Percentiles rank a stretch among this genome's conserved stretches.
Evolutionary conservation across 2,888 invertebrate species (phyloP).

Genomic region (Ennomos quercinarius): DNA sequence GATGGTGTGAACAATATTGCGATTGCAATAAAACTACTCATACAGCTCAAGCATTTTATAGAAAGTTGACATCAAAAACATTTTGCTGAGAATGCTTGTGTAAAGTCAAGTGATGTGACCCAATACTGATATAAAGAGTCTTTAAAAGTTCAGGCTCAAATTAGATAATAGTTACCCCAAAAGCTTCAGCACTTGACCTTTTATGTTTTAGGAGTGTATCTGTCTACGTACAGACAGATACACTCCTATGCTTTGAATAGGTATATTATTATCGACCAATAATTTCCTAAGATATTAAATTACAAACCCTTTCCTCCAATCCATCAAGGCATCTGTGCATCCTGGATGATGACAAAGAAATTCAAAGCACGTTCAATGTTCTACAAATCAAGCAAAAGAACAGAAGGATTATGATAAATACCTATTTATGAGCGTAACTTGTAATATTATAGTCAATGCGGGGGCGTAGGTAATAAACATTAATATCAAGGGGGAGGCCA

Average conservation of each 20-base stretch:
- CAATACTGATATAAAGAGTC: too few species aligned
- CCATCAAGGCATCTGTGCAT: not conserved
- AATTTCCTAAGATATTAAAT: too few species aligned
- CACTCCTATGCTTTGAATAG: too few species aligned
- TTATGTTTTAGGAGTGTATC: too few species aligned
- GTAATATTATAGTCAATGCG: conserved; percentile 25
- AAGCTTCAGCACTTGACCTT: too few species aligned
- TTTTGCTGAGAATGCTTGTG: not conserved
- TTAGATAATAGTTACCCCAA: too few species aligned
- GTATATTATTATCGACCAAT: too few species aligned
- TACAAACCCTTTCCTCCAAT: too few species aligned
- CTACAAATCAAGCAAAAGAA: conserved; percentile 11
- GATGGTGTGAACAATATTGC: conserved; percentile 20
- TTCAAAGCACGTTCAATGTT: not conserved
- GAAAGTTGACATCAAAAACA: conserved; percentile 7
- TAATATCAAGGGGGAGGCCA: conserved; percentile 35
- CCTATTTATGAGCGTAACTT: conserved; percentile 24
- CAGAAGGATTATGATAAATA: conserved; percentile 23
- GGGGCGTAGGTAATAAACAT: conserved; percentile 37
- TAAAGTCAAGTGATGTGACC: not conserved
- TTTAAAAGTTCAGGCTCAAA: too few species aligned
- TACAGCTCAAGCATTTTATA: conserved; percentile 9
- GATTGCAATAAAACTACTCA: conserved; percentile 8
- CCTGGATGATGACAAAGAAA: conserved; percentile 10
- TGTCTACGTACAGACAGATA: too few species aligned